Conservation (phyloP, 2,888 invertebrate species). For the Malthinus flaveolus region DNA sequence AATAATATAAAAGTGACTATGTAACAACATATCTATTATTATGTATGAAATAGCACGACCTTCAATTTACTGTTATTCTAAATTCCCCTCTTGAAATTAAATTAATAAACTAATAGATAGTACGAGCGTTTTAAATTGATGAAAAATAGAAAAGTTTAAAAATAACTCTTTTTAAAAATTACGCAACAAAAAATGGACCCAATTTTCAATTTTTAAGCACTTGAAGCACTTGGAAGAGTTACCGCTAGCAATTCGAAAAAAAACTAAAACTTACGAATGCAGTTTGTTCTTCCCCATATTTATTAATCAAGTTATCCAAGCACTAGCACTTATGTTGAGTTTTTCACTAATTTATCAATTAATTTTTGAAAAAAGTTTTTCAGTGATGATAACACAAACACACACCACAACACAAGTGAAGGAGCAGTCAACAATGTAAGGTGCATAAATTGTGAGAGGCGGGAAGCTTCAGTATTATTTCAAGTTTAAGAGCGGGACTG, state of each 20-base stretch:
- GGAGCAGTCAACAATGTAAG: slow-evolving; percentile 20
- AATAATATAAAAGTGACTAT: neutral
- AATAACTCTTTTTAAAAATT: neutral
- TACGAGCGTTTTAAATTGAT: neutral
- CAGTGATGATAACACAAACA: slow-evolving; percentile 12
- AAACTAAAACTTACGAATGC: slow-evolving; percentile 37
- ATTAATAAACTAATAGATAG: slow-evolving; percentile 1
- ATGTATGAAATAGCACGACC: neutral
- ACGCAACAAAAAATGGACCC: too few species aligned
- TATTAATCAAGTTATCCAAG: slow-evolving; percentile 18
- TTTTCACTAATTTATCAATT: slow-evolving; percentile 7
- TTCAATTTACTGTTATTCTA: slow-evolving; percentile 4
- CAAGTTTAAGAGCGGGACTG: slow-evolving; percentile 23
- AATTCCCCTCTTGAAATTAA: slow-evolving; percentile 4
- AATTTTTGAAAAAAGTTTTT: neutral
- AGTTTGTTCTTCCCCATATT: slow-evolving; percentile 40
- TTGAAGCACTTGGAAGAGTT: too few species aligned
- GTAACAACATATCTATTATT: neutral
- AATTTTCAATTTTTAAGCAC: neutral
- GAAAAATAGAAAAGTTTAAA: slow-evolving; percentile 2
- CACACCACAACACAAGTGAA: slow-evolving; percentile 25
- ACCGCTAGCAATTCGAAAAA: too few species aligned
- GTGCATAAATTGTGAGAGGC: slow-evolving; percentile 21
- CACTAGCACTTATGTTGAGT: slow-evolving; percentile 12
- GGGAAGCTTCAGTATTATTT: slow-evolving; percentile 25